These are phyloP conservation scores for Podiceps cristatus DNA, from an alignment of 2,113 vertebrate species.

Conservation along the genomic window DNA sequence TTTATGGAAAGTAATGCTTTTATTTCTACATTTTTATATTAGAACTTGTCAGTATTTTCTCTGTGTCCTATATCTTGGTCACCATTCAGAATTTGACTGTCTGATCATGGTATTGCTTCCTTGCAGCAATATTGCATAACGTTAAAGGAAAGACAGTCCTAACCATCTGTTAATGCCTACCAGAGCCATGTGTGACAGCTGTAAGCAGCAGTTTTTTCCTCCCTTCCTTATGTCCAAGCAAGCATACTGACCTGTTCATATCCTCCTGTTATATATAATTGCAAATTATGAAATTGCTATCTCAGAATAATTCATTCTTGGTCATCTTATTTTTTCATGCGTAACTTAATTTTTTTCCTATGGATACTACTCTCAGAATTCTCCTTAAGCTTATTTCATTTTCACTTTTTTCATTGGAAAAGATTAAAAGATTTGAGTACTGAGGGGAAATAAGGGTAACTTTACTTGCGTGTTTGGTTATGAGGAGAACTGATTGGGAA, in stretches of 20 bases:
- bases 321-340: not conserved
- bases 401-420: not conserved
- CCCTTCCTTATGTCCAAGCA: constrained; percentile 30
- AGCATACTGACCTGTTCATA: not conserved
- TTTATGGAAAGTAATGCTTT: not conserved
- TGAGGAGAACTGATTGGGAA: not conserved
- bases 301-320: not conserved
- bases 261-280: not conserved
- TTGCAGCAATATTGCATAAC: not conserved
- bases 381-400: not conserved
- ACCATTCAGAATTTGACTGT: not conserved
- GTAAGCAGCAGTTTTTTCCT: constrained; percentile 44
- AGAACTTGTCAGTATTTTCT: not conserved
- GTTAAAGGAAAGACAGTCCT: not conserved
- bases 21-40: not conserved
- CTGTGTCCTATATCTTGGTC: not conserved
- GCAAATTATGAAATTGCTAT: not conserved
- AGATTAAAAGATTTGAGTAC: not conserved
- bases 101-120: not conserved
- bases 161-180: constrained; percentile 47
- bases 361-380: not conserved
- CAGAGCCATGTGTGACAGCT: constrained; percentile 40
- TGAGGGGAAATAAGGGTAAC: not conserved
- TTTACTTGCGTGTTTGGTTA: not conserved
- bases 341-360: not conserved